Conservation (phyloP, 2,888 invertebrate genomes). For the Brachylomia viminalis region DNA sequence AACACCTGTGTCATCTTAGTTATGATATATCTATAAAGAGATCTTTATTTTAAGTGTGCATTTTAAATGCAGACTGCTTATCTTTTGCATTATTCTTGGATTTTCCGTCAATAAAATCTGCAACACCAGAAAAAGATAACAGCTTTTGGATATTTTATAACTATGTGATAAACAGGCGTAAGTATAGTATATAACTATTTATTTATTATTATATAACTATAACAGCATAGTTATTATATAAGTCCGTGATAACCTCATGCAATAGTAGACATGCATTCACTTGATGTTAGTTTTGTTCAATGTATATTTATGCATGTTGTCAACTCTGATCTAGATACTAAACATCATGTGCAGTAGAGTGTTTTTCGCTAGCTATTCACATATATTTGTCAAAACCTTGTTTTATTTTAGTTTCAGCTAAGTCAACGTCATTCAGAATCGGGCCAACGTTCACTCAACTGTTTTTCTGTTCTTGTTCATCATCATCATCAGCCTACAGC, state of each 20-base stretch:
- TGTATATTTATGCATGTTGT: neutral
- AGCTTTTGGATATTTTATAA: neutral
- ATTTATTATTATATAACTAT: no score
- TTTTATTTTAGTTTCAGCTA: neutral
- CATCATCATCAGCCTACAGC: no score
- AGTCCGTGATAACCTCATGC: neutral
- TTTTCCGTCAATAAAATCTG: neutral
- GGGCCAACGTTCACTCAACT: neutral
- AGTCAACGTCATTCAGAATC: neutral
- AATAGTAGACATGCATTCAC: neutral
- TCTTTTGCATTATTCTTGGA: neutral
- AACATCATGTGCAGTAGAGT: neutral
- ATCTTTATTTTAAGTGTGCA: neutral
- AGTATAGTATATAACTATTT: no score
- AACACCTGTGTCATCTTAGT: neutral
- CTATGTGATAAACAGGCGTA: neutral
- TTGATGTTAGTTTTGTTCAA: neutral
- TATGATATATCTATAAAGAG: neutral
- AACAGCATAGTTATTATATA: neutral
- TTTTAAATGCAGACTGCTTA: neutral
- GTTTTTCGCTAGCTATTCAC: neutral
- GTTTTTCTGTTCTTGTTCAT: neutral
- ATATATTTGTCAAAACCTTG: neutral
- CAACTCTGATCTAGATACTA: neutral
- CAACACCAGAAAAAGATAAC: constrained; percentile 2